These are phyloP conservation scores for Venusia cambrica DNA, from an alignment of 2,888 invertebrate species.

Conservation along the genomic window DNA sequence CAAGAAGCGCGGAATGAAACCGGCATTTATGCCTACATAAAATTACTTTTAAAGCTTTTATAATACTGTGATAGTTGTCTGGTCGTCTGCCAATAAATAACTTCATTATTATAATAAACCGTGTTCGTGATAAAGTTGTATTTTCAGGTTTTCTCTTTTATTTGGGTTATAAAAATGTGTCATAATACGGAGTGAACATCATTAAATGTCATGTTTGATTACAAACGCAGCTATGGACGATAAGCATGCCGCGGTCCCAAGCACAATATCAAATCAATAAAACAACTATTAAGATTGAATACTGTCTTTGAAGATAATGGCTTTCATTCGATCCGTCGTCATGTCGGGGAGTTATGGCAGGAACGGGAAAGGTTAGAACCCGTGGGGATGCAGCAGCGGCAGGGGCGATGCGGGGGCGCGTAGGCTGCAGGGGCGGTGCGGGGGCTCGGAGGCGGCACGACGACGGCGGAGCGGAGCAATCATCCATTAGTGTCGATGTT, in stretches of 20 bases:
- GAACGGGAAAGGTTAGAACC: conserved; percentile 35
- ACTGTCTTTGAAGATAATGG: conserved; percentile 57
- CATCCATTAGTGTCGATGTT: conserved; percentile 74
- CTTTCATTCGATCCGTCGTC: conserved; percentile 45
- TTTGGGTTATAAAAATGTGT: conserved; percentile 13
- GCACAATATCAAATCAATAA: conserved; percentile 58
- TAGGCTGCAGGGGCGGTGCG: conserved; percentile 18
- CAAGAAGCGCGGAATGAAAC: conserved; percentile 24
- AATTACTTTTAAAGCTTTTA: conserved; percentile 38
- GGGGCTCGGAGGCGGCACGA: conserved; percentile 17
- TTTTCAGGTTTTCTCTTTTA: too few relatives aligned
- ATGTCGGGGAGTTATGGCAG: conserved; percentile 37
- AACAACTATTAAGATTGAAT: conserved; percentile 65
- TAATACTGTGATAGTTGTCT: conserved; percentile 30
- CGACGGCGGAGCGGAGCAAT: conserved; percentile 41
- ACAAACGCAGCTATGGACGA: conserved; percentile 24
- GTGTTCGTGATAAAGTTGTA: too few relatives aligned
- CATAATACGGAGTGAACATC: conserved; percentile 15
- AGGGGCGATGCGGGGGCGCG: conserved; percentile 23
- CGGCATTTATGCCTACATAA: conserved; percentile 28
- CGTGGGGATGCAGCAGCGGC: conserved; percentile 24
- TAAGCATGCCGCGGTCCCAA: conserved; percentile 41
- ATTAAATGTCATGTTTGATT: conserved; percentile 32
- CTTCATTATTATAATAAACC: conserved; percentile 20
- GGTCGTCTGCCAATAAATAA: conserved; percentile 28